These are phyloP conservation scores for Agrochola lychnidis DNA, from an alignment of 2,888 invertebrate genomes.

Conservation along the genomic window DNA sequence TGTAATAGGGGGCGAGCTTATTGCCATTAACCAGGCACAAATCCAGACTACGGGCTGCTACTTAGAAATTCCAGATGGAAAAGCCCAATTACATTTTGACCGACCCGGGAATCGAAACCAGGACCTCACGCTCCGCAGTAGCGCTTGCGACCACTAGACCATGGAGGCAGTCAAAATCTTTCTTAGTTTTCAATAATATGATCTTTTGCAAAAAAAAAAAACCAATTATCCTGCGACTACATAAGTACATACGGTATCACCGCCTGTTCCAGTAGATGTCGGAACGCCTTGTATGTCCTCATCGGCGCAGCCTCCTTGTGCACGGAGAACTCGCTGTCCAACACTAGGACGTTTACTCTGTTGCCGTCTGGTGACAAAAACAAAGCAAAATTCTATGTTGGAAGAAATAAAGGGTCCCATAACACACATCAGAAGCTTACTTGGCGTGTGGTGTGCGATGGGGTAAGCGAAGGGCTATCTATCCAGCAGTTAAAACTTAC, in stretches of 20 bases:
- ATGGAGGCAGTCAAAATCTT: no score
- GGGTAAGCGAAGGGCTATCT: no score
- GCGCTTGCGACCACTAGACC: no score
- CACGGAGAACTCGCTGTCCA: conserved; percentile 78
- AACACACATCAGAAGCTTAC: no score
- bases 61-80: no score
- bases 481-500: conserved; percentile 35
- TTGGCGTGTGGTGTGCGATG: no score
- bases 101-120: no score
- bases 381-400: neutral
- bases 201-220: neutral
- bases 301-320: conserved; percentile 71
- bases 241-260: conserved; percentile 73
- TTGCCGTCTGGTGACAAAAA: conserved; percentile 75
- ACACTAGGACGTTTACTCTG: conserved; percentile 74
- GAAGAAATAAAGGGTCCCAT: neutral
- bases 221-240: neutral
- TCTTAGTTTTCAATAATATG: neutral
- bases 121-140: no score
- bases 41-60: no score
- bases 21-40: no score
- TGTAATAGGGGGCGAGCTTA: no score
- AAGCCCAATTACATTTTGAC: no score
- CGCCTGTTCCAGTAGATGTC: conserved; percentile 74
- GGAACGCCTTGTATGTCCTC: conserved; percentile 77